Base-by-base conservation (phyloP, 2,797 vertebrate genomes). In the Oreonectes daqikongensis region DNA sequence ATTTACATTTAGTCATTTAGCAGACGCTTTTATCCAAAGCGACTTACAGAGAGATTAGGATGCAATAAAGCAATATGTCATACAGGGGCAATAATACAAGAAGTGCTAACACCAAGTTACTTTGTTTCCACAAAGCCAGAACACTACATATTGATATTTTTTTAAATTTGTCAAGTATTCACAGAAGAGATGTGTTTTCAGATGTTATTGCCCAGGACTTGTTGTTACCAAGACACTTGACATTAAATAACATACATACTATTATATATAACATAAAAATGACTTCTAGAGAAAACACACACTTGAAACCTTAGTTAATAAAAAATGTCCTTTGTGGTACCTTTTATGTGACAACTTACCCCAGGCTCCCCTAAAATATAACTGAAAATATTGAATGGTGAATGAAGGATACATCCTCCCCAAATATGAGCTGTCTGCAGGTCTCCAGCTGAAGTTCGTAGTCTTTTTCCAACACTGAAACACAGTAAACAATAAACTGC, bases 401-500 rank as follows among this genome's bases (percentile, higher is more conserved):
- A 1, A 67, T 11, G 79, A 91, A 92, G 90, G 92, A 94, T 94
- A 93, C 92, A 35, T 91, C 85, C 80, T 92, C 89, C 73, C 78
- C 87, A 77, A 93, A 91, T 81, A 93, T 91, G 82, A 94, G 86
- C 84, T 94, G 90, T 81, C 91, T 89, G 88, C 92, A 93, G 0
- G 90, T 92, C 73, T 94, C 92, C 88, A 94, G 81, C 10, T 92
- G 89, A 69, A 94, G 90, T 77, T 90, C 87, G 82, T 91, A 91
- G 82, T 89, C 87, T 86, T 87, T 89, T 66, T 90, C 87, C 32
- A 93, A 83, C 74, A 86, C 93, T 94, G 85, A 57, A 77, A 76
- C 24, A 79, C 24, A 72, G 57, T 28, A 28, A 38, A 59, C 53
- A 30, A 57, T 28, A 64, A 17, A 63, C 35, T n/a, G 42, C 48